A percentile compares a stretch with the other conserved stretches of the same genome.
Conservation (phyloP, 2,797 vertebrate genomes). For the Cetoscarus ocellatus region DNA sequence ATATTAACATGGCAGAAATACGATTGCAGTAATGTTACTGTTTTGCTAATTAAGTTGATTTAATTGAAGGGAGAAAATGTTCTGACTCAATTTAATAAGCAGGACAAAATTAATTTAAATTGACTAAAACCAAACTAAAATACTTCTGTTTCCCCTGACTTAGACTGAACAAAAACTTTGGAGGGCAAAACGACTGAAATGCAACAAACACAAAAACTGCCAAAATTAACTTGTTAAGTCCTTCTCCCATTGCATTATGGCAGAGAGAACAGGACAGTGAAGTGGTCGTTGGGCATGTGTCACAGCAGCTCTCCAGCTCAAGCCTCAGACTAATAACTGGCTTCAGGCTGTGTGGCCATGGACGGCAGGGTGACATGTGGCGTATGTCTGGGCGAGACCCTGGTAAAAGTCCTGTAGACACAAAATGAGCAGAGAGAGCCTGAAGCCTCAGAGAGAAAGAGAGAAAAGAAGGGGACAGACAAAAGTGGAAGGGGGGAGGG, state of each 20-base stretch:
- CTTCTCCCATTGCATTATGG: constrained; percentile 7
- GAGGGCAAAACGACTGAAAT: too few relatives aligned
- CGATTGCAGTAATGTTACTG: too few relatives aligned
- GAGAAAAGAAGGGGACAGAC: constrained; percentile 41
- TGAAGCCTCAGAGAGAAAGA: constrained; percentile 59
- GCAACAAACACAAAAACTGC: too few relatives aligned
- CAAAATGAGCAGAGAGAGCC: constrained; percentile 74
- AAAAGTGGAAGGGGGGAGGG: constrained; percentile 36
- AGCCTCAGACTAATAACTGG: constrained; percentile 62
- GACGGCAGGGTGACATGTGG: constrained; percentile 76
- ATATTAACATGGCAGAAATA: too few relatives aligned
- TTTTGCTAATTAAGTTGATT: too few relatives aligned
- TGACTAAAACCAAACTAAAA: too few relatives aligned
- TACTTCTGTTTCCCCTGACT: too few relatives aligned
- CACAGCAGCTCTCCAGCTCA: constrained; percentile 58
- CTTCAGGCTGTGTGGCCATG: constrained; percentile 67
- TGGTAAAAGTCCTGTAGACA: constrained; percentile 80
- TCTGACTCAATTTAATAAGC: too few relatives aligned
- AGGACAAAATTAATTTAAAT: too few relatives aligned
- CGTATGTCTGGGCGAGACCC: constrained; percentile 83
- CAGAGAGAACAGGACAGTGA: constrained; percentile 39
- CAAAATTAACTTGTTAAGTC: background rate
- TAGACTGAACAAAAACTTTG: too few relatives aligned
- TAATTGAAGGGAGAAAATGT: too few relatives aligned
- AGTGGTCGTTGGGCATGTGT: constrained; percentile 56